Base-by-base conservation (phyloP, 2,113 vertebrate species). In the Dromiciops gliroides region DNA sequence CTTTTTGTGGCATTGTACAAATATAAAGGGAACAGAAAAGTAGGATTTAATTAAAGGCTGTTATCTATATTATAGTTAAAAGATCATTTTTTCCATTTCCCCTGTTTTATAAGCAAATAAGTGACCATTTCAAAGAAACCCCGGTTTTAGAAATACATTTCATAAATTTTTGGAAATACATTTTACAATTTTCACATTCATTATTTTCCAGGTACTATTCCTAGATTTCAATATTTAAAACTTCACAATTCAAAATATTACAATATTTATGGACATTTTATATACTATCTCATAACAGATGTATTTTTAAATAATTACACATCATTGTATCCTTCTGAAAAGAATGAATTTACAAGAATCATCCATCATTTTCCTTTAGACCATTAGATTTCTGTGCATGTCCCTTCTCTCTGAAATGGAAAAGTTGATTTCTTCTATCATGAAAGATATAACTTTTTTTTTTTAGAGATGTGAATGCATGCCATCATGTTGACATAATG, bases 361-460 rank as follows among this genome's bases (percentile, higher is more conserved):
- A 47, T 52, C 24, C 8, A 90, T 91, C 49, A 89, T 92, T 92
- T 91, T 90, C 83, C 88, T 92, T 93, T 56, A 89, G 10, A 22
- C 0, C 2, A 50, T 51, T 49, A 44, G 95, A 51, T 94, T 83
- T 56, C 22, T 91, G 25, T 37, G 52, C 51, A 94, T 93, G 0
- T 48, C 14, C 0, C n/a, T 94, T 94, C 22, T 91, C 89, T 96
- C 89, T 50, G 67, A 51, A 31, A n/a, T 95, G 2, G 37, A 95
- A 75, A 90, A 11, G 60, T 53, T 93, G 1, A 52, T 91, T 92
- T 94, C 12, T 91, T 93, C 89, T 75, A 91, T 91, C 14, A 91
- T 94, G 47, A 95, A 94, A 90, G 91, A 51, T 51, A 12, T 89
- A 0, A 6, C 26, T 56, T 92, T 94, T 48, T 94, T 90, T 9